Percentiles rank a stretch among this genome's conserved stretches.
These are phyloP conservation scores for Tinea trinotella DNA, from an alignment of 2,888 invertebrate genomes.

Conservation along the genomic window DNA sequence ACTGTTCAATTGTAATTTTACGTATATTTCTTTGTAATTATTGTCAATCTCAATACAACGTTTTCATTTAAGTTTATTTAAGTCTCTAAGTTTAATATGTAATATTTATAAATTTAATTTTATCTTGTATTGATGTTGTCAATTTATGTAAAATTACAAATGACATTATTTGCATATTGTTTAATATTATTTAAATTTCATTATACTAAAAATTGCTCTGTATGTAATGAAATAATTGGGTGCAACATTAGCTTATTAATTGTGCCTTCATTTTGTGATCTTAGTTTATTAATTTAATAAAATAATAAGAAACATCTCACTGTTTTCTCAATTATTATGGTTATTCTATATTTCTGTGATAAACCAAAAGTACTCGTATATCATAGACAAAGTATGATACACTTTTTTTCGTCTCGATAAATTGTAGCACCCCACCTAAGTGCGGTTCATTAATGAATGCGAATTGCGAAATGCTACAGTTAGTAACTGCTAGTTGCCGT, in stretches of 20 bases:
- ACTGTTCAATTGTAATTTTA: not conserved
- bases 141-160: not conserved
- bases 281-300: slow-evolving; percentile 10
- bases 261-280: slow-evolving; percentile 18
- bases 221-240: not conserved
- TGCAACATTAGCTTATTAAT: not conserved
- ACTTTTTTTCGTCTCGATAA: too few species aligned
- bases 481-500: too few species aligned
- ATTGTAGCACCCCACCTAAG: too few species aligned
- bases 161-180: not conserved
- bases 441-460: too few species aligned
- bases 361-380: too few species aligned
- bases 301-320: not conserved
- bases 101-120: too few species aligned
- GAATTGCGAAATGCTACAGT: too few species aligned
- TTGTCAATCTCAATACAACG: not conserved
- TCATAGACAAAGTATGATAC: too few species aligned
- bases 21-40: not conserved
- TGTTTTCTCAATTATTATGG: slow-evolving; percentile 23
- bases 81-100: not conserved
- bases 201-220: not conserved
- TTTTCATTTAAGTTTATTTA: not conserved
- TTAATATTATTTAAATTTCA: not conserved
- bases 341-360: slow-evolving; percentile 20
- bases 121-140: not conserved